Base-by-base conservation (phyloP, 2,888 invertebrate species). In the Callimorpha dominula region DNA sequence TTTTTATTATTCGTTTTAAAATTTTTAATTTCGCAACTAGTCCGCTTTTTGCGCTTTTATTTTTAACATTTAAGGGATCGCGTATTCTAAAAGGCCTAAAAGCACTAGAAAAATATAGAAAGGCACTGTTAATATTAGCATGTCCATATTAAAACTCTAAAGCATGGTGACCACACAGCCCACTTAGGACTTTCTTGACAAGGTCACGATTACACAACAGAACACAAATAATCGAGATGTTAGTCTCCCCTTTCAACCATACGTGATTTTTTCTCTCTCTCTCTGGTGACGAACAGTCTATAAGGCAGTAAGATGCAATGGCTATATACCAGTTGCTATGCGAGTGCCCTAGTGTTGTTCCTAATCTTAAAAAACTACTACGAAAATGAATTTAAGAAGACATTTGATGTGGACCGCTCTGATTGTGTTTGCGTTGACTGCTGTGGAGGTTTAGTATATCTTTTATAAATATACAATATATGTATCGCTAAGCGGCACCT, bases 371-470 rank as follows among this genome's bases (percentile, higher is more conserved):
- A 87, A 82, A 85, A 84, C 65, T 94, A 94, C 78, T 95, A 87
- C 83, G 90, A 94, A 78, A 89, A 95, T 95, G 95, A 93, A 90
- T 81, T 88, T 90, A 90, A 86, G 80, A 88, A 88, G 75, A 76
- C 80, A 78, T 72, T 77, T 92, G 69, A 60, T 87, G 68, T 86
- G 87, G 84, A 74, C 87, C 57, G 57, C 86, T 52, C 71, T 91
- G 57, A 75, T 85, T 79, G 85, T 87, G 70, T 71, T 81, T 77
- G 84, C 80, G 76, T 83, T 88, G 62, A 79, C 82, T 84, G 82
- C 84, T 82, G 92, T 86, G 65, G 87, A 94, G 95, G 95, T 95
- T 87, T 72, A 69, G 72, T 78, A 57, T 82, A 43, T 77, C 70
- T 67, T 68, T 70, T 67, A 31, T 52, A 14, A 31, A 31, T 31